Evolutionary conservation across 1,140 invertebrate genomes (phyloP).

Genomic region (Drosophila pseudoobscura): DNA sequence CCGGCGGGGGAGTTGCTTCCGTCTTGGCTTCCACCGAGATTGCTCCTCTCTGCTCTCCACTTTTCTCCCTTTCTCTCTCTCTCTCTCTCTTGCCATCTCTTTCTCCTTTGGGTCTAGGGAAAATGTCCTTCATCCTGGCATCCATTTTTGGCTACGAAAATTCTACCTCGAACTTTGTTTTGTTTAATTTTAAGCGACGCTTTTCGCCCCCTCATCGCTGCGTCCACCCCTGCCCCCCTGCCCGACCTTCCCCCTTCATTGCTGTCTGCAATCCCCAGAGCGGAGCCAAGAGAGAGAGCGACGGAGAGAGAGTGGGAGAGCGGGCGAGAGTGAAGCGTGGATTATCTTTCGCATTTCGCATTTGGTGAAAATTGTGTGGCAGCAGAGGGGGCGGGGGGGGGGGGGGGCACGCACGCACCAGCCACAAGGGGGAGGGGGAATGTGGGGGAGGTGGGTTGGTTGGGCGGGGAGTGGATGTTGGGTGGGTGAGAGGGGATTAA

Average conservation of each 20-base stretch:
- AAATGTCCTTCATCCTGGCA: conserved; percentile 44
- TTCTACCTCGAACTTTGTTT: conserved; percentile 51
- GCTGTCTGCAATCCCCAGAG: background rate
- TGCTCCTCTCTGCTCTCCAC: conserved; percentile 8
- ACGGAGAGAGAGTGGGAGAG: background rate
- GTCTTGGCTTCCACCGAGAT: conserved; percentile 53
- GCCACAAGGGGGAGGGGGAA: background rate
- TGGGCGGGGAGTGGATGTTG: background rate
- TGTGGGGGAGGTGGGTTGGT: background rate
- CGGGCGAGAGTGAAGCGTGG: background rate
- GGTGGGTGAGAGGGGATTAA: too few species aligned
- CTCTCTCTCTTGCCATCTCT: background rate
- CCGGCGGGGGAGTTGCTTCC: conserved; percentile 36
- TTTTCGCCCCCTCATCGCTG: conserved; percentile 26
- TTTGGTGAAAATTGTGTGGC: conserved; percentile 61
- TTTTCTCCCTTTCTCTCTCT: background rate
- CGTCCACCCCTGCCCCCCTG: conserved; percentile 29
- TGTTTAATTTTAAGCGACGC: conserved; percentile 64
- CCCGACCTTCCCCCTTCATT: background rate
- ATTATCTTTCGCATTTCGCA: conserved; percentile 55
- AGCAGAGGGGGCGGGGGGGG: conserved; percentile 10
- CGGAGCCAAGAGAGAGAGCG: background rate
- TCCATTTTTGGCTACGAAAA: conserved; percentile 24
- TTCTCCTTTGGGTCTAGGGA: conserved; percentile 4
- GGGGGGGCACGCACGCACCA: conserved; percentile 16